Base-by-base conservation (phyloP, 1,140 invertebrate genomes). In the Thereuonema tuberculata region DNA sequence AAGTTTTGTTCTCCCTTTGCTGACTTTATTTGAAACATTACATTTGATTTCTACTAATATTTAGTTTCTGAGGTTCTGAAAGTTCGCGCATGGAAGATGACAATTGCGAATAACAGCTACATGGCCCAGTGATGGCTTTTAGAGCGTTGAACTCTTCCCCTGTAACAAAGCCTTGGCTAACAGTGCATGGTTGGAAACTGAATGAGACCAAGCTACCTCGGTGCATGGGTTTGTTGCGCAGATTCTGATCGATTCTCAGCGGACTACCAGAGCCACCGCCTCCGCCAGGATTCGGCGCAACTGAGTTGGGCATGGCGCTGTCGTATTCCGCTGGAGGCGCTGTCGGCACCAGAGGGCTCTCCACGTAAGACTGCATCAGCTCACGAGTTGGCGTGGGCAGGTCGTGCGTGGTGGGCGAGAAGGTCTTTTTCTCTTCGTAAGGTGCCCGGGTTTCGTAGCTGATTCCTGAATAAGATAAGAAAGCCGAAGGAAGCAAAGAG, bases 261-360 rank as follows among this genome's bases (percentile, higher is more conserved):
- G 31, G 31, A 37, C 31, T 37, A 17, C 17, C 17, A 17, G 31
- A 9, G 31, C 31, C 17, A 9, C 31, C 31, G 17, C 17, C 5
- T n/a, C n/a, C n/a, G 31, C 31, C 17, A 9, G 5, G 5, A 5
- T 17, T 17, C 17, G 5, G 5, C 5, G 5, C 5, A 17, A 37
- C 31, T 37, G 31, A 37, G 31, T 37, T 37, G n/a, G n/a, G n/a
- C n/a, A n/a, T n/a, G 31, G 31, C 31, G 17, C 31, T 9, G 48
- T 50, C 48, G 48, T 50, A 50, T 24, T 50, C 48, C 3, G 48
- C 48, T 20, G 48, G 48, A 20, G 48, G 48, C 48, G 48, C 48
- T 20, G 48, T 50, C 5, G 48, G 48, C 48, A 50, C 48, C 9
- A 50, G 21, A 17, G 48, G 48, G 21, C 21, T 24, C 5, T 50